A percentile compares a stretch with the other conserved stretches of the same genome.
Evolutionary conservation across 1,140 invertebrate species (phyloP).

Genomic region (Bombus confusus): DNA sequence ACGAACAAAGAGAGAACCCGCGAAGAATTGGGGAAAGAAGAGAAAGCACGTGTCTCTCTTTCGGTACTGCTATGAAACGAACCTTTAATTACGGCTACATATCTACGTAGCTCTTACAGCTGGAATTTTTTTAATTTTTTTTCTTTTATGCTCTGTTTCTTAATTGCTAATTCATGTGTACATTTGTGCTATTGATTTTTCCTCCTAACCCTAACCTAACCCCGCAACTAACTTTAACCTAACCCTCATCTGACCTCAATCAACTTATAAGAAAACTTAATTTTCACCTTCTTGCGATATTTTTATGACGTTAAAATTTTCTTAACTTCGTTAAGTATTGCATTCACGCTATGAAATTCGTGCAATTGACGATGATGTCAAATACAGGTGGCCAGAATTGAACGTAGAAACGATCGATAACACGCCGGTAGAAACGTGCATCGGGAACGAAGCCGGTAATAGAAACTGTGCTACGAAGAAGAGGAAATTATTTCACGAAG

Average conservation of each 20-base stretch:
- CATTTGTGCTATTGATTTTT: background rate
- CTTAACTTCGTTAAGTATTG: too few species aligned
- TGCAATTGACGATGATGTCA: background rate
- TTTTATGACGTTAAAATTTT: background rate
- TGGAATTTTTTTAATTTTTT: background rate
- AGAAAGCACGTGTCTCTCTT: background rate
- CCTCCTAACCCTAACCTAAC: too few species aligned
- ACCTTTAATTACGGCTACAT: background rate
- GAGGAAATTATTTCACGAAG: constrained; percentile 59
- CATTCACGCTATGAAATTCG: background rate
- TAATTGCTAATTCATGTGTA: too few species aligned
- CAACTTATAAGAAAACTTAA: background rate
- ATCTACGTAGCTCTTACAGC: background rate
- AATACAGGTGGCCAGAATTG: constrained; percentile 35
- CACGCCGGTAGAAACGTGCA: background rate
- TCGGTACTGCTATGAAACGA: background rate
- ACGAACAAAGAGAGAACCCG: background rate
- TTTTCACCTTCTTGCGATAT: background rate
- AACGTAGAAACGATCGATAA: background rate
- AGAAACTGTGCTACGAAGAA: constrained; percentile 12
- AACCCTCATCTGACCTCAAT: too few species aligned
- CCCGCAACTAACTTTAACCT: too few species aligned
- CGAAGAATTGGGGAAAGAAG: background rate
- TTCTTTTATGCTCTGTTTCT: too few species aligned
- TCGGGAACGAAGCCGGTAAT: background rate